Evolutionary conservation across 2,888 invertebrate species (phyloP).

Genomic region (Rhagium mordax): DNA sequence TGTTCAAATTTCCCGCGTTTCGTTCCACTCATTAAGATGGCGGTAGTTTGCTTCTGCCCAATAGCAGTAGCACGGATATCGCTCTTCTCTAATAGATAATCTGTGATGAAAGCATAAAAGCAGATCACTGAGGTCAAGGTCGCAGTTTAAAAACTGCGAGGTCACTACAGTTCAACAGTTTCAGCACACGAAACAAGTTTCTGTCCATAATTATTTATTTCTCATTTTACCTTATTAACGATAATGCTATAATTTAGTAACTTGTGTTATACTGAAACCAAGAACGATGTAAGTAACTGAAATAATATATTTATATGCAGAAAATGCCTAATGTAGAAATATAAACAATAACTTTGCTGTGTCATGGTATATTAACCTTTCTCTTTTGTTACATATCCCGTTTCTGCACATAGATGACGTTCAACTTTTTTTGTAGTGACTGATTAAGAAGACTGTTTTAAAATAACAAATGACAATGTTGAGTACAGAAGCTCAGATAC

Average conservation of each 20-base stretch:
- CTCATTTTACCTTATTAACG: neutral
- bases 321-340: conserved; percentile 24
- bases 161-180: conserved; percentile 62
- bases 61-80: no score
- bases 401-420: conserved; percentile 40
- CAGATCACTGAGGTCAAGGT: conserved; percentile 60
- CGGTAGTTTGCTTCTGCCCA: no score
- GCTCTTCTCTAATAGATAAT: no score
- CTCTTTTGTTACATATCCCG: conserved; percentile 52
- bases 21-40: no score
- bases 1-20: no score
- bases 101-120: neutral
- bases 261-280: neutral
- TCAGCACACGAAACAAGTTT: conserved; percentile 38
- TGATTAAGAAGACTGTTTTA: conserved; percentile 52
- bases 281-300: conserved; percentile 34
- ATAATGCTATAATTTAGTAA: conserved; percentile 12
- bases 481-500: conserved; percentile 81
- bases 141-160: conserved; percentile 65
- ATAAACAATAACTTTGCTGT: conserved; percentile 56
- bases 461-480: conserved; percentile 62
- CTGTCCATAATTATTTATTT: conserved; percentile 5
- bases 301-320: neutral
- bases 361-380: conserved; percentile 59
- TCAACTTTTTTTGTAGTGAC: conserved; percentile 55